These are phyloP conservation scores for Heliangelus exortis DNA, from an alignment of 2,797 vertebrate genomes.

Conservation along the genomic window DNA sequence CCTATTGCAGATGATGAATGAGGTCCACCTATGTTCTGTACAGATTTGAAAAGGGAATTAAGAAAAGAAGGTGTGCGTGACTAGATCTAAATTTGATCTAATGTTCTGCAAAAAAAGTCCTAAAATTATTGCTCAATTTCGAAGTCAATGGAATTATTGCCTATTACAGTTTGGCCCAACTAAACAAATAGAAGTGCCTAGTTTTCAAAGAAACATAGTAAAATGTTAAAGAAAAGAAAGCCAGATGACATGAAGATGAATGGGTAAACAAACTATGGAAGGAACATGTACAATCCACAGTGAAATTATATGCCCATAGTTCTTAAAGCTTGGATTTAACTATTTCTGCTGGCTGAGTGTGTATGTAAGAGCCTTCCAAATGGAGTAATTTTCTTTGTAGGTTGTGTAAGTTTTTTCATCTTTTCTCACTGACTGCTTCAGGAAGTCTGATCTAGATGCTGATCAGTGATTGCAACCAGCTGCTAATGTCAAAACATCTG, in stretches of 20 bases:
- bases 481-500: background rate
- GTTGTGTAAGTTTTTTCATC: background rate
- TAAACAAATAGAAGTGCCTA: background rate
- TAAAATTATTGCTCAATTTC: background rate
- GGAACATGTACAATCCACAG: background rate
- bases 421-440: background rate
- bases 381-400: background rate
- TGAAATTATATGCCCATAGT: background rate
- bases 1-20: background rate
- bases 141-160: background rate
- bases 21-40: background rate
- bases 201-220: background rate
- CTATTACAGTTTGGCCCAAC: background rate
- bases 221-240: background rate
- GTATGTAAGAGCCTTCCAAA: background rate
- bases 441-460: background rate
- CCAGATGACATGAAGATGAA: background rate
- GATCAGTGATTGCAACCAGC: background rate
- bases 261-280: background rate
- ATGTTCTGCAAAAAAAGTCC: conserved; percentile 28
- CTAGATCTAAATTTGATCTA: conserved; percentile 10
- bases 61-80: background rate
- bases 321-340: background rate
- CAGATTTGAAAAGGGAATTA: background rate
- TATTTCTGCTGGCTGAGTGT: background rate